phyloP scores from a whole-genome alignment of 92 coral and sea anemone genomes.

The Pocillopora meandrina region DNA sequence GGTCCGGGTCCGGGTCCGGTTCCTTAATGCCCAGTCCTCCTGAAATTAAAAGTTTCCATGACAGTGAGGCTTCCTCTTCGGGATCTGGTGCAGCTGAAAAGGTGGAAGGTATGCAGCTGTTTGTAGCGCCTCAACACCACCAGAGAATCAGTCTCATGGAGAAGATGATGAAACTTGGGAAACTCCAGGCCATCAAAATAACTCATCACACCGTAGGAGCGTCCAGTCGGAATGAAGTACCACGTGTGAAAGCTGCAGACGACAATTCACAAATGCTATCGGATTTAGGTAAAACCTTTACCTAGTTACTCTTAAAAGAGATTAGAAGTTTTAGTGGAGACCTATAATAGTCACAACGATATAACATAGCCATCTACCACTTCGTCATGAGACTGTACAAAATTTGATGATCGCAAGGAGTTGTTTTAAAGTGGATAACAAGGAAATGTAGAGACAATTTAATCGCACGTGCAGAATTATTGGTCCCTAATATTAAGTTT shows the following conservation, averaged over 20 bases:
- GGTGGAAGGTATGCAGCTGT: slow-evolving; percentile 7
- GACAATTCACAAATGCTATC: slow-evolving; percentile 48
- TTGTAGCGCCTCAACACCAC: slow-evolving; percentile 35
- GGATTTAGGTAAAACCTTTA: slow-evolving; percentile 57
- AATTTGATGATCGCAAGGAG: too few relatives aligned
- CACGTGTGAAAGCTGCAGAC: slow-evolving; percentile 17
- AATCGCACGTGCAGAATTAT: too few relatives aligned
- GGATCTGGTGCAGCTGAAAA: slow-evolving; percentile 21
- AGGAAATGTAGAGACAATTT: too few relatives aligned
- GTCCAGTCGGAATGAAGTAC: slow-evolving; percentile 56
- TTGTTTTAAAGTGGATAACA: too few relatives aligned
- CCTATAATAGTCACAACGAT: neutral
- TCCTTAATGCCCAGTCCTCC: slow-evolving; percentile 5
- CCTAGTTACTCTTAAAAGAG: neutral
- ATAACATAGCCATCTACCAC: too few relatives aligned
- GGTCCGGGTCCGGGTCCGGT: slow-evolving; percentile 46
- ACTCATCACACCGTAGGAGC: slow-evolving; percentile 42
- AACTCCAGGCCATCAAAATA: slow-evolving; percentile 46
- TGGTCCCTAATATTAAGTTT: too few relatives aligned
- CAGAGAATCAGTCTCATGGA: slow-evolving; percentile 62
- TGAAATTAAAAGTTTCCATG: slow-evolving; percentile 1
- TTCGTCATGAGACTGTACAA: too few relatives aligned
- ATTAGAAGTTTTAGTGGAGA: neutral
- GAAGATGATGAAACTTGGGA: slow-evolving; percentile 54
- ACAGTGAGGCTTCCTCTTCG: slow-evolving; percentile 17